These are phyloP conservation scores for Chionoecetes opilio DNA, from an alignment of 1,140 invertebrate genomes.

Conservation along the genomic window DNA sequence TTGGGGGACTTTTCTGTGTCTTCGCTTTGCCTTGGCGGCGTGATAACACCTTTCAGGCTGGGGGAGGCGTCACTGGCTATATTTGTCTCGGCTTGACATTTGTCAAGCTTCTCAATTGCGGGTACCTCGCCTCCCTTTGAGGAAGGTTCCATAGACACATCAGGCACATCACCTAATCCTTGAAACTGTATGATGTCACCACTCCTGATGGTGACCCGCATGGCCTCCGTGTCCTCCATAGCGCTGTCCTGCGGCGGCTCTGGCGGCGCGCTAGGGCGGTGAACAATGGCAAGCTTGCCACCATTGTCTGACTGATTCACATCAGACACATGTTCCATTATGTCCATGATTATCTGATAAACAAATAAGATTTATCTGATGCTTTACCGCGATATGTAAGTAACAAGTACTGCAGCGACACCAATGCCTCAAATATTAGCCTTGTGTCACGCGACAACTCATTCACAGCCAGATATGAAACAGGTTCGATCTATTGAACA, in stretches of 20 bases:
- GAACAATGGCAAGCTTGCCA: neutral
- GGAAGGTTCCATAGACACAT: neutral
- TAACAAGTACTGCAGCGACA: no score
- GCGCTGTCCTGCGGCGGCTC: neutral
- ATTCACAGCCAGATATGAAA: no score
- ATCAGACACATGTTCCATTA: neutral
- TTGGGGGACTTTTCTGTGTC: neutral
- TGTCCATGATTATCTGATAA: neutral
- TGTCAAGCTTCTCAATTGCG: neutral
- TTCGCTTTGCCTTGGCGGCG: neutral
- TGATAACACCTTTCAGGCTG: neutral
- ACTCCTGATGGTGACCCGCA: neutral
- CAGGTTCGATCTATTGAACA: no score
- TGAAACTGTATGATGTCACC: neutral
- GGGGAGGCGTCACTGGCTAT: neutral
- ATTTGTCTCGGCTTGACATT: neutral
- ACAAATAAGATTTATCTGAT: neutral
- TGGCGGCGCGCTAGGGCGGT: neutral
- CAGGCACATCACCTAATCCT: neutral
- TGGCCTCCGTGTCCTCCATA: neutral
- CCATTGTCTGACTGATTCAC: neutral
- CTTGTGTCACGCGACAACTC: no score
- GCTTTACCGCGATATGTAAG: neutral
- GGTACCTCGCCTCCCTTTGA: neutral
- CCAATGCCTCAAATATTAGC: no score